A percentile compares a stretch with the other conserved stretches of the same genome.
phyloP scores from a whole-genome alignment of 2,888 invertebrate species.

The Protodeltote pygarga region DNA sequence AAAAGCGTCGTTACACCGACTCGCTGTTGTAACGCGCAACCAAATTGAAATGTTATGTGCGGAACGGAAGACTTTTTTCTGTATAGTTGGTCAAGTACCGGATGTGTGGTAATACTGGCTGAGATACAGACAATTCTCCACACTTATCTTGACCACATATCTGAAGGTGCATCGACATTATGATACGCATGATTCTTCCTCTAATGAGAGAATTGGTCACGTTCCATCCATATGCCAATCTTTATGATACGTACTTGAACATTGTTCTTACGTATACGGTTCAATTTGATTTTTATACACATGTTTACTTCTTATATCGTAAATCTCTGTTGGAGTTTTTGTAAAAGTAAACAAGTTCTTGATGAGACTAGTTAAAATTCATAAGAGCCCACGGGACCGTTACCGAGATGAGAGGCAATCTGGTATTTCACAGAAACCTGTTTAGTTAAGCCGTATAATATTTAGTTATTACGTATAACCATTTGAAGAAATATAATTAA shows the following conservation, averaged over 20 bases:
- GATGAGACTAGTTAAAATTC: constrained; percentile 58
- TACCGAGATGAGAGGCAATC: constrained; percentile 44
- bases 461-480: constrained; percentile 40
- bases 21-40: constrained; percentile 57
- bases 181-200: constrained; percentile 53
- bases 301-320: constrained; percentile 16
- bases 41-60: constrained; percentile 80
- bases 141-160: constrained; percentile 51
- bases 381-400: constrained; percentile 52
- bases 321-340: constrained; percentile 23
- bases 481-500: constrained; percentile 27
- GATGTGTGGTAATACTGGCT: constrained; percentile 72
- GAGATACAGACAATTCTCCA: constrained; percentile 56
- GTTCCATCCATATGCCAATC: constrained; percentile 55
- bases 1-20: constrained; percentile 59
- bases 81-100: constrained; percentile 75
- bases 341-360: constrained; percentile 48
- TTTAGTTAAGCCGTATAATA: constrained; percentile 34
- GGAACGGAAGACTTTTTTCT: constrained; percentile 80
- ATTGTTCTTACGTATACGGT: constrained; percentile 23
- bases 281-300: constrained; percentile 10
- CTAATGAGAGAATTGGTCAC: constrained; percentile 60
- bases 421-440: constrained; percentile 57
- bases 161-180: constrained; percentile 51
- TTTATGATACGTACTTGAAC: constrained; percentile 46